Evolutionary conservation across 64 coral and sea anemone genomes (phyloP).

Genomic region (Montipora capricornis): DNA sequence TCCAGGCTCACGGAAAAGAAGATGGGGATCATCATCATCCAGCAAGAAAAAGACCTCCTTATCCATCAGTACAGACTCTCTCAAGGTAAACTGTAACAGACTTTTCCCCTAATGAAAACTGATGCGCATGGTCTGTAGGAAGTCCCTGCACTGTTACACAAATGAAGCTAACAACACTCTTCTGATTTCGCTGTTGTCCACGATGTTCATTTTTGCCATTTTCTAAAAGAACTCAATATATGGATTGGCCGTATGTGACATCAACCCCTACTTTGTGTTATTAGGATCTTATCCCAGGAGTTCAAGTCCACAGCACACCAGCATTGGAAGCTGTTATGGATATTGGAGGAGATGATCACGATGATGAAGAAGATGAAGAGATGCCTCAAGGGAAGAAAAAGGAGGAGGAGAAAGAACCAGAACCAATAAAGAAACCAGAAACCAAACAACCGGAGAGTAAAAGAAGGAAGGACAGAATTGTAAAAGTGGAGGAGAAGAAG

Average conservation of each 20-base stretch:
- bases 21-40: constrained; percentile 95
- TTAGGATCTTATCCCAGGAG: constrained; percentile 93
- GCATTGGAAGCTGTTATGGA: constrained; percentile 98
- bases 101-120: background rate
- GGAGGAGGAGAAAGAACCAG: constrained; percentile 30
- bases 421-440: constrained; percentile 55
- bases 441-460: constrained; percentile 49
- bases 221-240: too few species aligned
- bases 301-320: constrained; percentile 92
- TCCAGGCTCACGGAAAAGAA: constrained; percentile 78
- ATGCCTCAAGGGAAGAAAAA: background rate
- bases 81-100: constrained; percentile 75
- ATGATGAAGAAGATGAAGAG: constrained; percentile 68
- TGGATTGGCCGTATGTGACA: too few species aligned
- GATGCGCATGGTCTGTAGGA: too few species aligned
- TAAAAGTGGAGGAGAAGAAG: constrained; percentile 93
- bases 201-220: too few species aligned
- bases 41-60: constrained; percentile 83
- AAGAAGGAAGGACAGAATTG: constrained; percentile 80
- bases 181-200: too few species aligned
- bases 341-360: constrained; percentile 85
- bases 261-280: background rate
- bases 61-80: constrained; percentile 95
- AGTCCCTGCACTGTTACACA: too few species aligned
- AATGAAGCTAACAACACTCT: too few species aligned